Percentiles rank a stretch among this genome's conserved stretches.
Conservation (phyloP, 2,888 invertebrate genomes). For the Hecatera dysodea region DNA sequence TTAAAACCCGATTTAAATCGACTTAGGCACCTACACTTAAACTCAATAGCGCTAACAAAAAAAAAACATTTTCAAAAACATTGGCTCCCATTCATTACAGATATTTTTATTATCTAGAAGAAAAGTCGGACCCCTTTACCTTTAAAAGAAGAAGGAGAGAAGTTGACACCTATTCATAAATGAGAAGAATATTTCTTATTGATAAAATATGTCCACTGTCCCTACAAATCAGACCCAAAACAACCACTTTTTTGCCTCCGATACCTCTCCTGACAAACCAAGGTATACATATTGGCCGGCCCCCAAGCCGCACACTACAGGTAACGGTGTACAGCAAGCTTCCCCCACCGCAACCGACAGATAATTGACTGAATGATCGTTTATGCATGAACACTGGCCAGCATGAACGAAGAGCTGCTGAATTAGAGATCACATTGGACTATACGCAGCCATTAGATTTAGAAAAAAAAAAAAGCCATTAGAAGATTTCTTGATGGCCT, state of each 20-base stretch:
- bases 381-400: constrained; percentile 56
- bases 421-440: constrained; percentile 42
- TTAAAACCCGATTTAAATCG: not conserved
- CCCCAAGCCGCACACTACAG: constrained; percentile 46
- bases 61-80: too few species aligned
- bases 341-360: constrained; percentile 46
- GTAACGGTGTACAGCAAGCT: constrained; percentile 43
- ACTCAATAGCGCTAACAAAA: too few species aligned
- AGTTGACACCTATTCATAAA: not conserved
- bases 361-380: constrained; percentile 56
- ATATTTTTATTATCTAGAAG: too few species aligned
- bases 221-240: not conserved
- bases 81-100: too few species aligned
- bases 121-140: too few species aligned
- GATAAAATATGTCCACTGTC: not conserved
- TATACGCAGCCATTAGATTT: constrained; percentile 27
- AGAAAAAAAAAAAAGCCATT: not conserved
- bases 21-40: too few species aligned
- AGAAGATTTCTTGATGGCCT: too few species aligned
- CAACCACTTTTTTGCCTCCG: not conserved
- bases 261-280: not conserved
- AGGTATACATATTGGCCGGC: constrained; percentile 35
- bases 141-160: too few species aligned
- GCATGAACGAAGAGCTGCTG: constrained; percentile 31
- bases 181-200: not conserved